Percentiles rank a stretch among this genome's conserved stretches.
Evolutionary conservation across 35 echinoderm and acorn worm genomes (phyloP).

Genomic region (Heliocidaris erythrogramma): DNA sequence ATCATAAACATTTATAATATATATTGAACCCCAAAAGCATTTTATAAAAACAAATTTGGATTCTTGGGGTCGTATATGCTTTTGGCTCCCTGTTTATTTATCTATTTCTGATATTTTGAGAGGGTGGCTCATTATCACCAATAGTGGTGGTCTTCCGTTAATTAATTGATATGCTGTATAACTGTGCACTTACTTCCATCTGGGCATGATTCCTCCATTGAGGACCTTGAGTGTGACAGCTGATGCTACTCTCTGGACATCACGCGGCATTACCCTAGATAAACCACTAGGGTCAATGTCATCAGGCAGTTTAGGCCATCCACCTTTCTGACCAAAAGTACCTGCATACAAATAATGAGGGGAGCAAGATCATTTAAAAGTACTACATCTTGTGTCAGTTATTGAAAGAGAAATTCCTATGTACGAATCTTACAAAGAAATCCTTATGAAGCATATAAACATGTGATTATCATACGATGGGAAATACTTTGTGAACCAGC

Average conservation of each 20-base stretch:
- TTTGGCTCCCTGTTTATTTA: too few relatives aligned
- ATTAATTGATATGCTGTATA: too few relatives aligned
- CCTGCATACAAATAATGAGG: slow-evolving; percentile 36
- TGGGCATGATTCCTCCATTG: slow-evolving; percentile 88
- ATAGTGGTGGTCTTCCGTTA: too few relatives aligned
- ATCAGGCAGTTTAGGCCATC: slow-evolving; percentile 82
- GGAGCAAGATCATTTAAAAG: background rate
- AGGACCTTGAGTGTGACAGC: slow-evolving; percentile 93
- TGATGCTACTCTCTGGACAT: slow-evolving; percentile 90
- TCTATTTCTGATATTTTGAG: too few relatives aligned
- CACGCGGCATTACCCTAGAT: slow-evolving; percentile 77
- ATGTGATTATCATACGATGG: too few relatives aligned
- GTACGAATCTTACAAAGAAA: background rate
- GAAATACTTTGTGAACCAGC: too few relatives aligned
- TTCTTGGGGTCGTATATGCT: too few relatives aligned
- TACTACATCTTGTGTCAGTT: background rate
- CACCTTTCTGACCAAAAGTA: slow-evolving; percentile 96
- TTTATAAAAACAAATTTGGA: too few relatives aligned
- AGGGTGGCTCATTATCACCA: too few relatives aligned
- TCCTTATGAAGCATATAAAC: too few relatives aligned
- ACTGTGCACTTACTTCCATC: slow-evolving; percentile 71
- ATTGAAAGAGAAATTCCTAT: background rate
- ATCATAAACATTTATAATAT: too few relatives aligned
- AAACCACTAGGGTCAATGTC: slow-evolving; percentile 58
- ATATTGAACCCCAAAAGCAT: too few relatives aligned